Conservation (phyloP, 2,113 vertebrate species). For the Clarias magur region DNA sequence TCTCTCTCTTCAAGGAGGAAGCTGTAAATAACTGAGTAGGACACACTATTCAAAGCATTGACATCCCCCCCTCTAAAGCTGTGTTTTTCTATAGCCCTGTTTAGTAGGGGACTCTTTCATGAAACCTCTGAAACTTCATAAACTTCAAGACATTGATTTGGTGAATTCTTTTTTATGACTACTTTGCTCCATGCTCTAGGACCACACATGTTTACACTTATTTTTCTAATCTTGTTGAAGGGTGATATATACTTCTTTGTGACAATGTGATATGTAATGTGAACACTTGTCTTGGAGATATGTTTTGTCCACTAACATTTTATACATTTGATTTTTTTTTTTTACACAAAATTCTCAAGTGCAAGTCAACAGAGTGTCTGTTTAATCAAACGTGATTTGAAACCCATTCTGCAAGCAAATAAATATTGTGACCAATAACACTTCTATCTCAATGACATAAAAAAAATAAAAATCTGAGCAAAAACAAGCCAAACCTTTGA, state of each 20-base stretch:
- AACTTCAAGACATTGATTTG: slow-evolving; percentile 22
- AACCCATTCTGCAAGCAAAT: background rate
- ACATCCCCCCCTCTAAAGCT: slow-evolving; percentile 41
- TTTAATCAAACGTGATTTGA: background rate
- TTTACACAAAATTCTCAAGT: background rate
- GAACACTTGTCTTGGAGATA: background rate
- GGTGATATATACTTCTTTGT: background rate
- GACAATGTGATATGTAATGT: background rate
- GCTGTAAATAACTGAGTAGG: slow-evolving; percentile 70
- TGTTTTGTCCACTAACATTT: background rate
- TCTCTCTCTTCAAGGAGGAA: slow-evolving; percentile 67
- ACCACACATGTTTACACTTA: slow-evolving; percentile 8
- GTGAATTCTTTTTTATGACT: slow-evolving; percentile 7
- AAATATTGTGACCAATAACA: background rate
- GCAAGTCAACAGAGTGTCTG: background rate
- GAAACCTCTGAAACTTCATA: slow-evolving; percentile 26
- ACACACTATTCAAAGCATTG: slow-evolving; percentile 58
- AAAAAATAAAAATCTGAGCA: background rate
- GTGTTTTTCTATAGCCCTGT: slow-evolving; percentile 27
- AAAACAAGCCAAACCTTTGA: slow-evolving; percentile 81
- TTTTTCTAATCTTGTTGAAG: slow-evolving; percentile 1
- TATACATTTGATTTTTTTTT: background rate
- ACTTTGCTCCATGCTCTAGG: slow-evolving; percentile 3
- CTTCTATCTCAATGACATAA: background rate
- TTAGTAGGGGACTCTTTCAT: slow-evolving; percentile 32